Conservation (phyloP, 2,113 vertebrate species). For the Bos indicus region DNA sequence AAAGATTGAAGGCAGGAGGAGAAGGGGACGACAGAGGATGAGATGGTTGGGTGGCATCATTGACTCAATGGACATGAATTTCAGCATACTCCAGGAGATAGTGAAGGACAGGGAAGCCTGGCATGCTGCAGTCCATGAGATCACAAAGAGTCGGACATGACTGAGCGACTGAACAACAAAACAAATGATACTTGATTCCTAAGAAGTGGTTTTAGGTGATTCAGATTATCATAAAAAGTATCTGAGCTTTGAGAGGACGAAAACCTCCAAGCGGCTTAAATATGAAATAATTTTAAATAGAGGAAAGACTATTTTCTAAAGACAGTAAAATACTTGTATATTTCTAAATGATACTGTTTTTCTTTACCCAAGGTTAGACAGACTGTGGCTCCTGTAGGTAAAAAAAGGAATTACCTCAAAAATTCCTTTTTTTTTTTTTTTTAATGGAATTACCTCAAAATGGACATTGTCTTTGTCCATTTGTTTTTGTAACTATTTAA, state of each 20-base stretch:
- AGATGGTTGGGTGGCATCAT: background rate
- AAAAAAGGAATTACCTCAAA: background rate
- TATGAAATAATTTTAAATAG: conserved; percentile 1
- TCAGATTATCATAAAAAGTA: background rate
- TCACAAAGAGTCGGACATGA: accelerated
- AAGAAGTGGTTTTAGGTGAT: background rate
- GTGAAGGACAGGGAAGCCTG: background rate
- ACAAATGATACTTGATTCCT: background rate
- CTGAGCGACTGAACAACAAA: accelerated
- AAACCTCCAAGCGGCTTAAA: background rate
- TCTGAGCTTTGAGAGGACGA: background rate
- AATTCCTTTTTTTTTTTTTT: too few species aligned
- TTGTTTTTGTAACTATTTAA: background rate
- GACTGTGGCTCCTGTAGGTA: background rate
- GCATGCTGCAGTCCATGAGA: background rate
- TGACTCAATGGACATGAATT: background rate
- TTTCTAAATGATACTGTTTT: background rate
- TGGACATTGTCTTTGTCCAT: background rate
- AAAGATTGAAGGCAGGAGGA: background rate
- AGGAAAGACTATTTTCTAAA: background rate
- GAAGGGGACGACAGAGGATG: background rate
- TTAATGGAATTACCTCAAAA: background rate
- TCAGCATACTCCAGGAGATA: background rate
- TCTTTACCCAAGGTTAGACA: background rate
- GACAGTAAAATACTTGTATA: background rate